Percentiles rank a stretch among this genome's conserved stretches.
Evolutionary conservation across 1,140 invertebrate species (phyloP).

Genomic region (Tigriopus japonicus): DNA sequence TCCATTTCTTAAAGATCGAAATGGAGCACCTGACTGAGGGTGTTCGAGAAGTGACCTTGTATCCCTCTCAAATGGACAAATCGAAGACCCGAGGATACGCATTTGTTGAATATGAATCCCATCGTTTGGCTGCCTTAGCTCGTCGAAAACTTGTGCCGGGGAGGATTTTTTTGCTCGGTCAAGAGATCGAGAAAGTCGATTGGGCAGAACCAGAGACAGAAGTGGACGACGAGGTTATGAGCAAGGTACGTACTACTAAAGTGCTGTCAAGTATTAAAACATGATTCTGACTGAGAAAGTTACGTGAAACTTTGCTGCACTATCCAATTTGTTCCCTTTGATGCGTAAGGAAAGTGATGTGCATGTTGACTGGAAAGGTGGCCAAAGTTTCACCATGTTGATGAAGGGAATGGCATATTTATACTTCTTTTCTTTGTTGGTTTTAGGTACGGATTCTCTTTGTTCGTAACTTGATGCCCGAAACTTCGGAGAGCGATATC

Average conservation of each 20-base stretch:
- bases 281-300: too few relatives aligned
- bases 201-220: slow-evolving; percentile 69
- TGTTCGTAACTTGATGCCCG: slow-evolving; percentile 34
- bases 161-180: slow-evolving; percentile 17
- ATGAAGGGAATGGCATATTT: too few relatives aligned
- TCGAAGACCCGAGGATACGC: slow-evolving; percentile 57
- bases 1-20: too few relatives aligned
- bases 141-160: slow-evolving; percentile 38
- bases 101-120: slow-evolving; percentile 66
- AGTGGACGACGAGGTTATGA: slow-evolving; percentile 49
- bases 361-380: too few relatives aligned
- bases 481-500: slow-evolving; percentile 33
- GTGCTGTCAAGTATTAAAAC: too few relatives aligned
- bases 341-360: too few relatives aligned
- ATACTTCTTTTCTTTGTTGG: not conserved
- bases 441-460: slow-evolving; percentile 35
- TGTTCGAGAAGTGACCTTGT: slow-evolving; percentile 52
- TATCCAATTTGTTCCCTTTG: not conserved
- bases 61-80: slow-evolving; percentile 38
- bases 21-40: slow-evolving; percentile 45
- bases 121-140: slow-evolving; percentile 58
- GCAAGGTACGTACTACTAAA: too few relatives aligned
- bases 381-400: too few relatives aligned
- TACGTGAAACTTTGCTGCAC: too few relatives aligned
- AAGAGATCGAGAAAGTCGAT: slow-evolving; percentile 48